Evolutionary conservation across 2,888 invertebrate species (phyloP), one percentile per base, ranked within the genome.

Genomic region (Rhopalosiphum nymphaeae): DNA sequence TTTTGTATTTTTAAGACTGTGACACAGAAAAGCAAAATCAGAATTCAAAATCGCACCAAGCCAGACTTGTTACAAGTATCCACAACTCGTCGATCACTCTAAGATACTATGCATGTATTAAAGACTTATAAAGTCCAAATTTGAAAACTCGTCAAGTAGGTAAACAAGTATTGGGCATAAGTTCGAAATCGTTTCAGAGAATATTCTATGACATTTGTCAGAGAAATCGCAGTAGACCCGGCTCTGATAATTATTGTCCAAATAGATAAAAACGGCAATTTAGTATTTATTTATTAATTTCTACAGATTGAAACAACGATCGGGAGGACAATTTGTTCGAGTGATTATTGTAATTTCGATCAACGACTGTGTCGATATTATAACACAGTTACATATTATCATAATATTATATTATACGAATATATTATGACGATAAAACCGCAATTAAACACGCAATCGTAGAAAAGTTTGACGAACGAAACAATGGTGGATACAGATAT

Each of bases 271-370:
- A 78, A 78, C 9, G 36, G 9, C 78, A 78, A 78, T 78, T 78
- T 78, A 78, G 46, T 36, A 86, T 86, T 86, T 86, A 44, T 44
- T 86, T 86, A 46, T 86, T 46, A 86, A 44, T 86, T 86, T 44
- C 10, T 11, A 46, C 86, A 46, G 36, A 78, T 36, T 78, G 36
- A 78, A 78, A 21, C 78, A 36, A 36, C 36, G 36, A 42, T 36
- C 36, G 78, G 78, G 21, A 5, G 78, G 36, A 78, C 36, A 78
- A 78, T 36, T 78, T 78, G 21, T 36, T 78, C 21, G 36, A 78
- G 78, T 21, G 78, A 78, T 78, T 78, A 78, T 78, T n/a, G 21
- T 78, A 78, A 78, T 78, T 78, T 78, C 78, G 78, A 78, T 42
- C 78, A 36, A 36, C 21, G 78, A 36, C 21, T 42, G 78, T 78